Percentiles rank a stretch among this genome's conserved stretches.
These are phyloP conservation scores for Apostichopus californicus DNA, from an alignment of 35 echinoderm and acorn worm species.

Conservation along the genomic window DNA sequence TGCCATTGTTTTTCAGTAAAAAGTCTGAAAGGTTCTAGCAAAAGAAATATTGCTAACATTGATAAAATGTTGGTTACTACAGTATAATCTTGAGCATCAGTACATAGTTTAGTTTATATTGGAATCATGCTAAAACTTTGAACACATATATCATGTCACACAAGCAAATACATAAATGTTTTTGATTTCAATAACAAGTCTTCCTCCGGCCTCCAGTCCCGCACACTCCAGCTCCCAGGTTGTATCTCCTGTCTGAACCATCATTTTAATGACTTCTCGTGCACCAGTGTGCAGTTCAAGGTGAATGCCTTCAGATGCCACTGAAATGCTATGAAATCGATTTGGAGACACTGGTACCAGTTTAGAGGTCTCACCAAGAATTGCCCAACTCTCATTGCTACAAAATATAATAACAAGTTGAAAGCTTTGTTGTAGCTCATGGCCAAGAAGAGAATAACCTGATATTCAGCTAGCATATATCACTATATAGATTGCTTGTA, in stretches of 20 bases:
- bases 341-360: constrained; percentile 52
- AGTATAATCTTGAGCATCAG: too few relatives aligned
- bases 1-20: too few relatives aligned
- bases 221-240: not conserved
- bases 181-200: not conserved
- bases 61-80: too few relatives aligned
- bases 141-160: not conserved
- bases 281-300: not conserved
- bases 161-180: not conserved
- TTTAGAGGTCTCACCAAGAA: constrained; percentile 24
- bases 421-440: not conserved
- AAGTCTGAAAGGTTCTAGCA: too few relatives aligned
- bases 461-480: too few relatives aligned
- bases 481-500: too few relatives aligned
- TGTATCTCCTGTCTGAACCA: not conserved
- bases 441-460: too few relatives aligned
- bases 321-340: constrained; percentile 2
- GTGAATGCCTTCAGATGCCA: not conserved
- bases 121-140: not conserved
- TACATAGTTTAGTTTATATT: too few relatives aligned
- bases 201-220: not conserved
- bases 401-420: not conserved
- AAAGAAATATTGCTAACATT: too few relatives aligned
- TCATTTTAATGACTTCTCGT: not conserved
- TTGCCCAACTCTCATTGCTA: constrained; percentile 28